phyloP scores from a whole-genome alignment of 2,113 vertebrate genomes.

The Syngnathoides biaculeatus region DNA sequence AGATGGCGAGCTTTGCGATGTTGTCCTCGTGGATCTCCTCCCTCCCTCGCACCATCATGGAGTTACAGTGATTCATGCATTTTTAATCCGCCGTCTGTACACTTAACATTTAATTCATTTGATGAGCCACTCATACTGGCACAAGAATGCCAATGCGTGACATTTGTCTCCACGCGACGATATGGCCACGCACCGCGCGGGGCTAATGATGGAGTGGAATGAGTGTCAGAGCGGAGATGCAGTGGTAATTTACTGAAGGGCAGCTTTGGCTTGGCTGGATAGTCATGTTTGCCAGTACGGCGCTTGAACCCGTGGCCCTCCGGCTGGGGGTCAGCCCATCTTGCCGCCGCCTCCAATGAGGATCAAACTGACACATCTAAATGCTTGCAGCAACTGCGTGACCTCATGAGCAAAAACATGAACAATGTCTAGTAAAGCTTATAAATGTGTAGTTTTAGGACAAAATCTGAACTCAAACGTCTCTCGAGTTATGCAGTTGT shows the following conservation, averaged over 20 bases:
- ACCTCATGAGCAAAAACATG: neutral
- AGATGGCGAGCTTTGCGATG: constrained; percentile 52
- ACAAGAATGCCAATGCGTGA: constrained; percentile 15
- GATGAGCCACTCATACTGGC: constrained; percentile 8
- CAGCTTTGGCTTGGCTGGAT: constrained; percentile 14
- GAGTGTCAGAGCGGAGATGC: neutral
- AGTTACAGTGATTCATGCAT: constrained; percentile 3
- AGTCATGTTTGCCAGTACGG: constrained; percentile 31
- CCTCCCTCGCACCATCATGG: constrained; percentile 21
- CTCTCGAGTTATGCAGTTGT: neutral
- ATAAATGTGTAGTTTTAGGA: neutral
- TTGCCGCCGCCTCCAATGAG: constrained; percentile 25
- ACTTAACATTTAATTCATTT: constrained; percentile 1
- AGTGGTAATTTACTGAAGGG: constrained; percentile 15
- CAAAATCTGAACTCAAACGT: neutral
- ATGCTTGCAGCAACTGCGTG: constrained; percentile 2
- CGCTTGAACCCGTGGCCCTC: constrained; percentile 39
- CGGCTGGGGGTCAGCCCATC: constrained; percentile 35
- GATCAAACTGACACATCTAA: constrained; percentile 30
- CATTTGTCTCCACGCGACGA: neutral
- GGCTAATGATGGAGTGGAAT: constrained; percentile 16
- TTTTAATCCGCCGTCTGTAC: constrained; percentile 7
- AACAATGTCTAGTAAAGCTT: neutral
- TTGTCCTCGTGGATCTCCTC: constrained; percentile 34
- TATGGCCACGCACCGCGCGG: constrained; percentile 15